Conservation (phyloP, 2,797 vertebrate species). For the Ctenopoma multispine region DNA sequence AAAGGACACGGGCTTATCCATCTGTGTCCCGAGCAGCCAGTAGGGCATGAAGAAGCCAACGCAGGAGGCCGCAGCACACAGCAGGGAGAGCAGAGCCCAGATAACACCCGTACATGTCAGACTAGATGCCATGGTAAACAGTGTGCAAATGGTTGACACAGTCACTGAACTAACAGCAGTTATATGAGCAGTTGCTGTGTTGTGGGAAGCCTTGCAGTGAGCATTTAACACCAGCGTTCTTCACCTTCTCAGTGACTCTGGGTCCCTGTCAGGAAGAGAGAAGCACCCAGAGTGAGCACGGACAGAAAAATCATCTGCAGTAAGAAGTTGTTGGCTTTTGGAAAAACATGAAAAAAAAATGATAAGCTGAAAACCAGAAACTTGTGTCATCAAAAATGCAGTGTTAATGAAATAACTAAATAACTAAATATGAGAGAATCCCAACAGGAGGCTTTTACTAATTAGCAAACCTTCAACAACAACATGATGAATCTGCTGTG, state of each 20-base stretch:
- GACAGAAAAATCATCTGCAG: constrained; percentile 16
- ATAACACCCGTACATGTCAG: constrained; percentile 90
- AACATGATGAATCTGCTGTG: background rate
- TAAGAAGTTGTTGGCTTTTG: constrained; percentile 20
- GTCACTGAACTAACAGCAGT: constrained; percentile 60
- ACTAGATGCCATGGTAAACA: constrained; percentile 90
- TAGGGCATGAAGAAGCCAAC: constrained; percentile 99
- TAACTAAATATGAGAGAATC: background rate
- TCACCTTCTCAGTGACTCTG: constrained; percentile 73
- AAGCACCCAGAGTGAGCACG: constrained; percentile 38
- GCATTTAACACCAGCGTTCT: constrained; percentile 67
- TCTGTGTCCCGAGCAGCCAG: constrained; percentile 94
- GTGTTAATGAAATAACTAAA: background rate
- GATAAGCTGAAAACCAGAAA: constrained; percentile 13
- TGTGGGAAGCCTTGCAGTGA: constrained; percentile 51
- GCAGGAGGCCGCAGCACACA: constrained; percentile 91
- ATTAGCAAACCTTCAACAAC: constrained; percentile 10
- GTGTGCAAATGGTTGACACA: constrained; percentile 49
- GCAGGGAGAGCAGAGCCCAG: constrained; percentile 95
- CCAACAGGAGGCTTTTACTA: background rate
- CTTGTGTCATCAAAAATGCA: background rate
- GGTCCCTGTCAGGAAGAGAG: constrained; percentile 72
- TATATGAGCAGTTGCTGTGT: constrained; percentile 61
- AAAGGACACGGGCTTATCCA: constrained; percentile 96
- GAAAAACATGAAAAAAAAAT: background rate